phyloP scores from a whole-genome alignment of 2,113 vertebrate genomes.

The Ceyx margarethae region DNA sequence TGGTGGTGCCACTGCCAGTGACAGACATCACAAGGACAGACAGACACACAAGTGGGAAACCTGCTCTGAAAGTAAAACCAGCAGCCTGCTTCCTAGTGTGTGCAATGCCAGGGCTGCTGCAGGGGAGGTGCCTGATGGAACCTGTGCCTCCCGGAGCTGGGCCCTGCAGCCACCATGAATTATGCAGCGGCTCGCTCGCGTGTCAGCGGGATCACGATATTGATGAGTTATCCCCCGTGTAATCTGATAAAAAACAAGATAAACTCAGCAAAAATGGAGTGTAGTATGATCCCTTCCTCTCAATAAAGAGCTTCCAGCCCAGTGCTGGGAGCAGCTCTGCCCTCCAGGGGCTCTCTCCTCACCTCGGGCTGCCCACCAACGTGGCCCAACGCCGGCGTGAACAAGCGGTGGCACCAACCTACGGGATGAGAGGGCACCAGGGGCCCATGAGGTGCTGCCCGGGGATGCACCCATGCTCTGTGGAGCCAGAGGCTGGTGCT shows the following conservation, averaged over 20 bases:
- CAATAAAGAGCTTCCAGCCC: slow-evolving; percentile 30
- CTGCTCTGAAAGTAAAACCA: not conserved
- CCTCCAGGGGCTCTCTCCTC: not conserved
- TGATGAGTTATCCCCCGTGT: slow-evolving; percentile 60
- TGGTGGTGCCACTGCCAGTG: not conserved
- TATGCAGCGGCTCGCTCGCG: slow-evolving; percentile 45
- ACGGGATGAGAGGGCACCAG: too few relatives aligned
- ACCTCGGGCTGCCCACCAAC: not conserved
- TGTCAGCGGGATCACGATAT: slow-evolving; percentile 67
- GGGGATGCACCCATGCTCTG: slow-evolving; percentile 68
- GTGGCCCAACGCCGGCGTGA: fast-evolving
- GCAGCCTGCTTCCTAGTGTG: not conserved
- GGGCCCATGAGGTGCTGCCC: too few relatives aligned
- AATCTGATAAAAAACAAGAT: slow-evolving; percentile 66
- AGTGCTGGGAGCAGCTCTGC: not conserved
- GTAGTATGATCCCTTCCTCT: slow-evolving; percentile 44
- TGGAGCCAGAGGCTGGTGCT: slow-evolving; percentile 67
- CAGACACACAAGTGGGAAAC: not conserved
- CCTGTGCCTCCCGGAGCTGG: slow-evolving; percentile 1
- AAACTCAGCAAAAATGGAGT: slow-evolving; percentile 65
- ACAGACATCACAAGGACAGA: fast-evolving
- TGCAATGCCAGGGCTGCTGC: not conserved
- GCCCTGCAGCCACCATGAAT: slow-evolving; percentile 64
- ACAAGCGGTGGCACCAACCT: not conserved
- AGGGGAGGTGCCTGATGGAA: slow-evolving; percentile 41